Percentiles rank a stretch among this genome's conserved stretches.
Conservation (phyloP, 2,113 vertebrate genomes). For the Podarcis muralis region DNA sequence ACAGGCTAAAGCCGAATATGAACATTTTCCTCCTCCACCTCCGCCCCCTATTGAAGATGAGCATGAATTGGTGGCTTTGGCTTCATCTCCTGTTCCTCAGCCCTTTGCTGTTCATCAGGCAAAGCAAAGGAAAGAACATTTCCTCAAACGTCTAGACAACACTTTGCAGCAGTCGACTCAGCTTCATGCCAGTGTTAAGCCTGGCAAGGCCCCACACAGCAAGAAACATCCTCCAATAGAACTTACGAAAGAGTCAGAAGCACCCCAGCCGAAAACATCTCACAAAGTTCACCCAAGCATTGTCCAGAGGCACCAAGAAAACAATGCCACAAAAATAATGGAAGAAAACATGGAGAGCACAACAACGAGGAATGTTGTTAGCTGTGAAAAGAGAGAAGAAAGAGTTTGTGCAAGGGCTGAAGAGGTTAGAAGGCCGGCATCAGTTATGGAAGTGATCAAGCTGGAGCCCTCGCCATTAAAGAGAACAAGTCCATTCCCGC, state of each 20-base stretch:
- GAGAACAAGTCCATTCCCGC: constrained; percentile 69
- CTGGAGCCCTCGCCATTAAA: constrained; percentile 55
- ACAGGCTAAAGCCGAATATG: constrained; percentile 70
- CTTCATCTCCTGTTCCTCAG: constrained; percentile 70
- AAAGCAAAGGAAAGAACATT: constrained; percentile 23
- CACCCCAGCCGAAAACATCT: constrained; percentile 56
- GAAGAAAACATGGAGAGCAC: constrained; percentile 26
- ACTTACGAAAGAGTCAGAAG: constrained; percentile 64
- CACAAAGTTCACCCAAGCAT: constrained; percentile 33
- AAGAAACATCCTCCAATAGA: constrained; percentile 79
- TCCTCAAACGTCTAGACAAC: constrained; percentile 40
- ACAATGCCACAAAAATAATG: background rate
- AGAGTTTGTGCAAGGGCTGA: background rate
- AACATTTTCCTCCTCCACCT: constrained; percentile 78
- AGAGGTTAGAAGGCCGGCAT: constrained; percentile 34
- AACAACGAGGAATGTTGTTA: background rate
- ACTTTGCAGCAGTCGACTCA: constrained; percentile 34
- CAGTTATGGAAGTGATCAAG: constrained; percentile 10
- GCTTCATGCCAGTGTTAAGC: constrained; percentile 73
- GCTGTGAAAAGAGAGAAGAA: constrained; percentile 39
- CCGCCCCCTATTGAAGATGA: constrained; percentile 75
- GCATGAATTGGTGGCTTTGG: constrained; percentile 70
- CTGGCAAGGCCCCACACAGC: constrained; percentile 66
- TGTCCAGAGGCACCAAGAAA: constrained; percentile 32
- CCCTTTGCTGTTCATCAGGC: constrained; percentile 53